These are phyloP conservation scores for Drosophila silvestris DNA, from an alignment of 2,888 invertebrate genomes.

Conservation along the genomic window DNA sequence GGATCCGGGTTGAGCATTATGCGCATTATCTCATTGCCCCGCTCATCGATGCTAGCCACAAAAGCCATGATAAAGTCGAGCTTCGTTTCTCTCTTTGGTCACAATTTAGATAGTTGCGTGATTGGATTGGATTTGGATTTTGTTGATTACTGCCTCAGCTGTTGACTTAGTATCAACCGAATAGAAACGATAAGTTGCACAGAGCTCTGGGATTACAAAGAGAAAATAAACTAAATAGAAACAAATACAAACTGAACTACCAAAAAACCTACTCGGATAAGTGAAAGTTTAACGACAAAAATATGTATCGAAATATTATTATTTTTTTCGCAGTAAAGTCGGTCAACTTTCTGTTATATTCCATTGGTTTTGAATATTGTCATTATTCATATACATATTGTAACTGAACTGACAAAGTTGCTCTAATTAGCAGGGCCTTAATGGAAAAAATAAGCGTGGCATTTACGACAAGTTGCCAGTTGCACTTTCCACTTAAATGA, in stretches of 20 bases:
- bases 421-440: not conserved
- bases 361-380: not conserved
- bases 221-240: not conserved
- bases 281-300: not conserved
- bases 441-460: not conserved
- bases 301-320: no score
- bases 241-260: not conserved
- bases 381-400: not conserved
- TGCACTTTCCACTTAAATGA: conserved; percentile 4
- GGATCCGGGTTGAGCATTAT: conserved; percentile 34
- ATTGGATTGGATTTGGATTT: not conserved
- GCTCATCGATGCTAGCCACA: conserved; percentile 43
- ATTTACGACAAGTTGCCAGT: conserved; percentile 18
- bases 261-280: not conserved
- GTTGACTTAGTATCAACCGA: not conserved
- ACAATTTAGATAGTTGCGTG: not conserved
- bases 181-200: not conserved
- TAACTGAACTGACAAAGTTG: not conserved
- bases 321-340: not conserved
- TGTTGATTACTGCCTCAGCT: not conserved
- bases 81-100: no score
- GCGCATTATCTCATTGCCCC: conserved; percentile 44
- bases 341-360: not conserved
- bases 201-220: conserved; percentile 6
- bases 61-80: conserved; percentile 35